phyloP scores from a whole-genome alignment of 2,888 invertebrate species.

The Amblyjoppa fuscipennis region DNA sequence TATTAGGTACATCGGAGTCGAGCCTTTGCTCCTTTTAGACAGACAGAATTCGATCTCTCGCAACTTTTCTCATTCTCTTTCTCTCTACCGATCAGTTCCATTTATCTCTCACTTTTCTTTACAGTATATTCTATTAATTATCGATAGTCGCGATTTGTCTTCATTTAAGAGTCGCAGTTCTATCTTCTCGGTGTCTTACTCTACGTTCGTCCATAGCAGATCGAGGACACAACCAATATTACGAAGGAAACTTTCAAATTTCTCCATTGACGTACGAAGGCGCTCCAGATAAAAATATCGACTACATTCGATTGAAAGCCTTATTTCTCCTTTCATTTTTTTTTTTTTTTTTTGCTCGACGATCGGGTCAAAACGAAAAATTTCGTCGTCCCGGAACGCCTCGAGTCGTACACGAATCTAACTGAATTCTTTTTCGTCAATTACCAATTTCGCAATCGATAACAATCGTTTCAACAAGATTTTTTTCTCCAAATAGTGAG shows the following conservation, averaged over 20 bases:
- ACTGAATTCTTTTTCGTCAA: not conserved
- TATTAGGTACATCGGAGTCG: conserved; percentile 72
- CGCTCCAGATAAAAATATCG: conserved; percentile 51
- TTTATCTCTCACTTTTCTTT: conserved; percentile 42
- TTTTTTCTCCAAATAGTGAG: not conserved
- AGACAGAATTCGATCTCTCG: conserved; percentile 61
- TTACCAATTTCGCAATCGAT: not conserved
- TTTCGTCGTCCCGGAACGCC: not conserved
- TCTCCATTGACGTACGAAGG: conserved; percentile 58
- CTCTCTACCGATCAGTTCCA: conserved; percentile 25
- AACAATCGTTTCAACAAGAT: not conserved
- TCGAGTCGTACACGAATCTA: not conserved
- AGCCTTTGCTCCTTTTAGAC: conserved; percentile 66
- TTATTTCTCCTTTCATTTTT: not conserved
- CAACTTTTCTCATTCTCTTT: conserved; percentile 29
- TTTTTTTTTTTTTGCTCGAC: not conserved
- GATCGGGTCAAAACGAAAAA: not conserved
- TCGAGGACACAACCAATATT: conserved; percentile 35
- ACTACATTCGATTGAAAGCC: not conserved
- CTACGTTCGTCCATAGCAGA: conserved; percentile 30
- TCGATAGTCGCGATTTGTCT: conserved; percentile 48
- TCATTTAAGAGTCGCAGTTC: conserved; percentile 40
- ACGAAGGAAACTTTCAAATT: conserved; percentile 53
- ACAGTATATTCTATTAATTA: conserved; percentile 36
- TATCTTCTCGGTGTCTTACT: not conserved